Base-by-base conservation (phyloP, 2,113 vertebrate species). In the Ptychochromis oligacanthus region DNA sequence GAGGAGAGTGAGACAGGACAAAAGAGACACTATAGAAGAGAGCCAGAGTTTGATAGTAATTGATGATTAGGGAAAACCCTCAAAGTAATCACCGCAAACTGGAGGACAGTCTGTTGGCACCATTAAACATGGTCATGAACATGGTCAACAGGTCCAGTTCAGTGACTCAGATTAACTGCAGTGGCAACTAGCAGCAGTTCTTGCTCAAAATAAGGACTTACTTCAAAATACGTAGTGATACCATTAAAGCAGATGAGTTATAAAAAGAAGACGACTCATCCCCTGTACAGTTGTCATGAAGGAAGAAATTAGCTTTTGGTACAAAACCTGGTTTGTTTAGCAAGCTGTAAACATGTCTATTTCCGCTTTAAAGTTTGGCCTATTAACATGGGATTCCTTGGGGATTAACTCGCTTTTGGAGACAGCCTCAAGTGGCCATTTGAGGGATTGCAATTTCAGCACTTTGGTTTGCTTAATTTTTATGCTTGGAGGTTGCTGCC, bases 371-470 rank as follows among this genome's bases (percentile, higher is more conserved):
- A 67, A 0, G 28, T 7, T 3, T 67, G 40, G 1, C 0, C 0
- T 28, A 49, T 4, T 49, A 70, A 67, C 15, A 28, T 0, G 2
- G 8, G 64, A 67, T 17, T 0, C 40, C 4, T 7, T 0, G 15
- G 40, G 6, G 46, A 52, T 31, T 31, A 31, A 31, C 15, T 8
- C 7, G 17, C 49, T 12, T 26, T 43, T 46, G 40, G 40, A 46
- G 15, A 67, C 40, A 6, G 40, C 40, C 40, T 67, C 8, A 26
- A 15, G 40, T 70, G 64, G 64, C 24, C 64, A 28, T 20, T 28
- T 70, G 3, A 20, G 24, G 64, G 3, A 70, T 12, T 28, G 64
- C 40, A 49, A 15, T 1, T 28, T 49, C 64, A 67, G 64, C 64
- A 28, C 17, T 52, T 52, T 15, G 3, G 49, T 18, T 52, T 17